Conservation (phyloP, 2,888 invertebrate genomes). For the Chromoteleia sp. region DNA sequence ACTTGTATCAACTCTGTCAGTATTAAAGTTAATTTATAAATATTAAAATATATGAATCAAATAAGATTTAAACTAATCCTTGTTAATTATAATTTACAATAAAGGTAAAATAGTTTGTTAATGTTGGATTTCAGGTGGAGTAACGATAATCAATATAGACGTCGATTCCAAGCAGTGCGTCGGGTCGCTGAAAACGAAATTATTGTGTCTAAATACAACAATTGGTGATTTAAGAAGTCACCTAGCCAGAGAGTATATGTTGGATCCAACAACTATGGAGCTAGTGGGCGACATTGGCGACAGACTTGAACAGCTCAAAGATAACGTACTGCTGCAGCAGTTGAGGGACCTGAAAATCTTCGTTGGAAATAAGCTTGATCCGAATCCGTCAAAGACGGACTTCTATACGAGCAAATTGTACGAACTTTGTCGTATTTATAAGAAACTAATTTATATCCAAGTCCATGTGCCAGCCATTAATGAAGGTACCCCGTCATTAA, state of each 20-base stretch:
- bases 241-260: not conserved
- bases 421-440: constrained; percentile 28
- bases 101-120: not conserved
- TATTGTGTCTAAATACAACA: not conserved
- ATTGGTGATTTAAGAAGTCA: constrained; percentile 6
- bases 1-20: too few species aligned
- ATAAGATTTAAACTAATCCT: too few species aligned
- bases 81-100: not conserved
- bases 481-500: too few species aligned
- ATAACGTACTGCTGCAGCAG: constrained; percentile 1
- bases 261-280: not conserved
- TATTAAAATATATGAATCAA: too few species aligned
- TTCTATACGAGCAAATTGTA: constrained; percentile 24
- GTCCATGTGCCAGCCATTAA: constrained; percentile 15
- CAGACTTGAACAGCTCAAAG: constrained; percentile 6
- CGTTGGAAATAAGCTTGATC: constrained; percentile 32
- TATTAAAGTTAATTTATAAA: too few species aligned
- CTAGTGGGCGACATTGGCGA: not conserved
- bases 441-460: constrained; percentile 35
- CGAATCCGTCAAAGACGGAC: constrained; percentile 26
- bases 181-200: not conserved
- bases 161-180: constrained; percentile 4
- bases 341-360: constrained; percentile 20
- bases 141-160: constrained; percentile 14
- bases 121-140: not conserved